Evolutionary conservation across 2,113 vertebrate species (phyloP), one percentile per base, ranked within the genome.

Genomic region (Heterochromis multidens): DNA sequence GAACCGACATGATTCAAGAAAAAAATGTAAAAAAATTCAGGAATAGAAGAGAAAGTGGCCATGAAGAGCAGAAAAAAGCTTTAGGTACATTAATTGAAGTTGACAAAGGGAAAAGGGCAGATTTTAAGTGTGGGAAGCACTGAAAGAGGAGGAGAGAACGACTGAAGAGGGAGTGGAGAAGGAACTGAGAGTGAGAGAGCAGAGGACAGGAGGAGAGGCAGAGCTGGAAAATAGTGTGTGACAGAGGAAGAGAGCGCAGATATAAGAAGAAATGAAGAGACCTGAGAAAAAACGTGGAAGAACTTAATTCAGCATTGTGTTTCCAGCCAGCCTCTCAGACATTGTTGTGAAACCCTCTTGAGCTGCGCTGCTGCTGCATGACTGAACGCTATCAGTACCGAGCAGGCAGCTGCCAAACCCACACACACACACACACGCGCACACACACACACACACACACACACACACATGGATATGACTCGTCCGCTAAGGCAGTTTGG

Each of bases 351-450:
- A 87, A 81, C 19, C 23, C 54, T 61, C 52, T 74, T 7, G 67
- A 52, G 46, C 67, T 52, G 27, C 6, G 25, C 67, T 72, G 79
- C 49, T 43, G 80, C 67, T 84, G 61, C 81, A 65, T 4, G 17
- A 35, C 67, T 63, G 85, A 80, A 58, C 25, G 83, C 84, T 96
- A 96, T 96, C 96, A 95, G 94, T 77, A 89, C 62, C 1, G 2
- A 89, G 72, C 96, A 96, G 94, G 83, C 91, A 27, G 90, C 82
- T 85, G 87, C 90, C 88, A 89, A 86, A 21, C 90, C 81, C 91
- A 82, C 56, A 2, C 35, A 88, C 37, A 87, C 84, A 40, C 89
- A 31, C 80, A 70, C 72, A 80, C 79, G 74, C 82, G 67, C 88
- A 80, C 80, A 81, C 31, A 70, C 52, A 63, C 40, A 88, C 78